Base-by-base conservation (phyloP, 1,140 invertebrate species). In the Nasonia longicornis region DNA sequence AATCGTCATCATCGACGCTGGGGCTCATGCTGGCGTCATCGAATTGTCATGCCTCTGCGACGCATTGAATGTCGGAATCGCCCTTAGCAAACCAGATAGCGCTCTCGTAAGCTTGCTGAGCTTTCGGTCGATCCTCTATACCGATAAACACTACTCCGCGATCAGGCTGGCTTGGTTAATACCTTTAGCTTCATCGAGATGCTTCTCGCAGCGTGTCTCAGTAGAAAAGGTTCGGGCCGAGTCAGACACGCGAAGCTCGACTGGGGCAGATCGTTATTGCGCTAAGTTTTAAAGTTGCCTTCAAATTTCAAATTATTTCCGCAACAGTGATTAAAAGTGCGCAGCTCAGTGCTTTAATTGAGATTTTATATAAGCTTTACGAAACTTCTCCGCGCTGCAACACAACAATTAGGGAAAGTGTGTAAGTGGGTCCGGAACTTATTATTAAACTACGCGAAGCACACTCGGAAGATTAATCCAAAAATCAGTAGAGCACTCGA, bases 1-100 rank as follows among this genome's bases (percentile, higher is more conserved):
- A 58, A 73, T 73, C 52, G 45, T 80, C 78, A 66, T 80, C 71
- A 66, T 80, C 71, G n/a, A 20, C 35, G 2, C 2, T 20, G 31
- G 38, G 31, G 69, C 26, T 35, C 0, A 12, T 52, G n/a, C 31
- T 52, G 45, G 16, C 45, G 26, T 74, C 79, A 67, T 74, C 58
- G 52, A 66, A 72, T 79, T 10, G 29, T 69, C 70, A 64, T n/a
- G 22, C 67, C 77, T 75, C 76, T 14, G 66, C 63, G 77, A 74
- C 48, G 70, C 64, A 78, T 81, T 80, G 67, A 69, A 79, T 42
- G 79, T 74, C 45, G 10, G n/a, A 69, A 58, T 81, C 63, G 66
- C 83, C 71, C 66, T 79, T 76, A 75, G 72, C 63, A 83, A 79
- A 67, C 22, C 67, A 79, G 26, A 81, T 79, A 74, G 8, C 26